Percentiles rank a stretch among this genome's conserved stretches.
Conservation (phyloP, 2,113 vertebrate species). For the Spea multiplicata region DNA sequence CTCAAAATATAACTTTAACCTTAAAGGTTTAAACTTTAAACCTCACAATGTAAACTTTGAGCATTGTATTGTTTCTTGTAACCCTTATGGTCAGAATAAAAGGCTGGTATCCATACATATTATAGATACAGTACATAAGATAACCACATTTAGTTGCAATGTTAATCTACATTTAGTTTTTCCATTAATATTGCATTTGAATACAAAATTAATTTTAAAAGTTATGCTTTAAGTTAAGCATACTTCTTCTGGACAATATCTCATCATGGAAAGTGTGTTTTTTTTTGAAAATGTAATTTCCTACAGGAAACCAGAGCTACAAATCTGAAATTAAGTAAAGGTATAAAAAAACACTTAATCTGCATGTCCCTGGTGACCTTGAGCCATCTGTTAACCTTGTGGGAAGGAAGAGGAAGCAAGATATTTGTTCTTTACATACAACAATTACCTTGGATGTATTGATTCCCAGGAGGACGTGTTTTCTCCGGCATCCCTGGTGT, state of each 20-base stretch:
- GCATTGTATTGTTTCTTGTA: too few relatives aligned
- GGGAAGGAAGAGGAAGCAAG: slow-evolving; percentile 44
- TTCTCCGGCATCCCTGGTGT: slow-evolving; percentile 6
- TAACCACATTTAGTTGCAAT: too few relatives aligned
- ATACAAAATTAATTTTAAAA: too few relatives aligned
- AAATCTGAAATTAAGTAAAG: slow-evolving; percentile 48
- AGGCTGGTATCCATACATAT: too few relatives aligned
- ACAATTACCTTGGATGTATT: slow-evolving; percentile 43
- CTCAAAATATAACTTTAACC: too few relatives aligned
- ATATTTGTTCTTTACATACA: slow-evolving; percentile 48
- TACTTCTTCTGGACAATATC: background rate
- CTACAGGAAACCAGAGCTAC: slow-evolving; percentile 45
- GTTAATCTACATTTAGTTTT: too few relatives aligned
- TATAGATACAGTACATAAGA: too few relatives aligned
- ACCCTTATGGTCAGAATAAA: too few relatives aligned
- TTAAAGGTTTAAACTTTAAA: too few relatives aligned
- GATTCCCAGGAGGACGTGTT: slow-evolving; percentile 34
- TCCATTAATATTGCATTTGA: too few relatives aligned
- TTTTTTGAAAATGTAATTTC: slow-evolving; percentile 46
- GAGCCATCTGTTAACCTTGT: slow-evolving; percentile 47
- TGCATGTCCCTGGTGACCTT: slow-evolving; percentile 45
- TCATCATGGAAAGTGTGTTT: slow-evolving; percentile 29
- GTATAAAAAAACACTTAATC: slow-evolving; percentile 43
- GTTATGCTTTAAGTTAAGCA: background rate
- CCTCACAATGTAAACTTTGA: too few relatives aligned